These are phyloP conservation scores for Cantharis nigra DNA, from an alignment of 2,888 invertebrate species.

Conservation along the genomic window DNA sequence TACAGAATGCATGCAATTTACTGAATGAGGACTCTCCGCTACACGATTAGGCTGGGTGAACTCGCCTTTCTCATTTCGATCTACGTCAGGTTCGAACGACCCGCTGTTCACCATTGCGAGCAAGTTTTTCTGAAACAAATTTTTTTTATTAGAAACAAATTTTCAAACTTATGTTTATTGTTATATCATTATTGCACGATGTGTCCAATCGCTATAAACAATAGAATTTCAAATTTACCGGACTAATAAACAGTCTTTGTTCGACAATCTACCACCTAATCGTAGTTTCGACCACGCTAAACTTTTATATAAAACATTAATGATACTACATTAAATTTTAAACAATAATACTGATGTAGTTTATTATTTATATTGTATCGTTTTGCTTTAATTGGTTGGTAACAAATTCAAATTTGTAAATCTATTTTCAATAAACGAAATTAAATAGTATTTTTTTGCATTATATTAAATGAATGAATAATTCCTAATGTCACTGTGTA, in stretches of 20 bases:
- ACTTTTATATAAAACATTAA: not conserved
- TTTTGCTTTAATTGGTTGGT: not conserved
- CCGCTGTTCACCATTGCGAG: constrained; percentile 51
- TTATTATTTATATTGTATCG: not conserved
- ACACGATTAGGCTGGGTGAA: constrained; percentile 41
- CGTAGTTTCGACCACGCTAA: not conserved
- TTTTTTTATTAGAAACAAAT: not conserved
- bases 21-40: constrained; percentile 37
- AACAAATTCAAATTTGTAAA: not conserved
- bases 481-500: not conserved
- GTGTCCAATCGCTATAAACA: not conserved
- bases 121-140: constrained; percentile 20
- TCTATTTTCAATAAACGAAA: not conserved
- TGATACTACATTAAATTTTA: not conserved
- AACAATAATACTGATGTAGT: not conserved
- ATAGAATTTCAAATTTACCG: not conserved
- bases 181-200: too few species aligned
- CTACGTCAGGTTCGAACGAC: constrained; percentile 46
- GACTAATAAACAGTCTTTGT: not conserved
- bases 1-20: constrained; percentile 39
- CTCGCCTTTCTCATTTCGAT: constrained; percentile 45
- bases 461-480: not conserved
- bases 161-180: not conserved
- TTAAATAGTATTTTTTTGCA: not conserved
- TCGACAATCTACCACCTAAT: not conserved